Evolutionary conservation across 2,113 vertebrate genomes (phyloP).

Genomic region (Madoqua kirkii): DNA sequence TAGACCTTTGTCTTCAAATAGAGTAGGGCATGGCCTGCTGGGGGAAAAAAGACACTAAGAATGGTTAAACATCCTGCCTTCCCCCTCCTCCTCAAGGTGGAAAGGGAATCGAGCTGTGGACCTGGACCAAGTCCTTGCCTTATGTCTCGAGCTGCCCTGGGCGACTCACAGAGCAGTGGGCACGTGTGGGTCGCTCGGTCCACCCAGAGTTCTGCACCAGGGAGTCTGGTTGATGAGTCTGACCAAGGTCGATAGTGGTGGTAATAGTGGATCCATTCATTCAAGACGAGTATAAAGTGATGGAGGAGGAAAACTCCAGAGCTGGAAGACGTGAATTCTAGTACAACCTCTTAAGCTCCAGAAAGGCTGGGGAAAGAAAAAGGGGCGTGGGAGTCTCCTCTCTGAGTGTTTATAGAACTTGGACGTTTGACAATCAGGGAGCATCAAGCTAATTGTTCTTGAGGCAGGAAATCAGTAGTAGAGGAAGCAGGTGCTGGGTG

Average conservation of each 20-base stretch:
- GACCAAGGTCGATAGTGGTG: background rate
- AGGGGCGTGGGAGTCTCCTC: constrained; percentile 23
- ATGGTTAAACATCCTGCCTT: background rate
- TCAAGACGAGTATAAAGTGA: background rate
- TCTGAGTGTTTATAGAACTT: constrained; percentile 38
- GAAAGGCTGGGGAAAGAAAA: background rate
- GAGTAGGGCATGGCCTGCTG: background rate
- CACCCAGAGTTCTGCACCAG: background rate
- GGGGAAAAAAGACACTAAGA: too few relatives aligned
- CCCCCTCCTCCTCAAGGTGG: background rate
- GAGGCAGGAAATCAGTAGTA: constrained; percentile 78
- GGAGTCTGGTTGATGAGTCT: background rate
- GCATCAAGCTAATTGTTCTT: constrained; percentile 69
- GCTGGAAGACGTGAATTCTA: background rate
- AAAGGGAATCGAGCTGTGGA: background rate
- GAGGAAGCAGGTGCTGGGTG: constrained; percentile 80
- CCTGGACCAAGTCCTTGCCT: background rate
- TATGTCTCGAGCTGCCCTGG: rapidly evolving
- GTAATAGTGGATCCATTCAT: background rate
- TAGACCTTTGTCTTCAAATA: background rate
- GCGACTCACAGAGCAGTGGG: too few relatives aligned
- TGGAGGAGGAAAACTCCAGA: background rate
- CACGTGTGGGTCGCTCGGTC: background rate
- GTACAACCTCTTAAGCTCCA: background rate
- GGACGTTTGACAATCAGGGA: constrained; percentile 48